Conservation (phyloP, 2,888 invertebrate species). For the Pyrgus malvae region DNA sequence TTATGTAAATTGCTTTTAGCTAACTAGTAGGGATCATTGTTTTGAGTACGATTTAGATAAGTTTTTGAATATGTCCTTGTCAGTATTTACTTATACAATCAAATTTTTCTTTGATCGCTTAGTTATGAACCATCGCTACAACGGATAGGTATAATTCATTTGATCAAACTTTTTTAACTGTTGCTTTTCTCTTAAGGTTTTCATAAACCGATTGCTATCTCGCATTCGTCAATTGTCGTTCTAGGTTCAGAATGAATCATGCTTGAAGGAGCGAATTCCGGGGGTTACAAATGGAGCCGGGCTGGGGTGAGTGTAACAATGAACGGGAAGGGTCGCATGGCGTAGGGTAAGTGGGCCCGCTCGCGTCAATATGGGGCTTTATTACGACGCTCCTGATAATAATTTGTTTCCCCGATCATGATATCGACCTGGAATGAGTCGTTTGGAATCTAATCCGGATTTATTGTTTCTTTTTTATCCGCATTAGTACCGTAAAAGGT, state of each 20-base stretch:
- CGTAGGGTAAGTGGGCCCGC: conserved; percentile 78
- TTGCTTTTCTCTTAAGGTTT: not conserved
- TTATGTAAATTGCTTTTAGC: too few species aligned
- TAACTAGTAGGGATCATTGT: too few species aligned
- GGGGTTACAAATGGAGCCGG: conserved; percentile 78
- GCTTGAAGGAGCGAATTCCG: conserved; percentile 78
- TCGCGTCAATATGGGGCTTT: conserved; percentile 78
- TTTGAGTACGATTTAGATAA: too few species aligned
- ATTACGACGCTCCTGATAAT: conserved; percentile 70
- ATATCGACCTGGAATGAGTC: conserved; percentile 18
- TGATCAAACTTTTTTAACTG: too few species aligned
- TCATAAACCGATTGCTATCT: conserved; percentile 50
- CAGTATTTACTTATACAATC: too few species aligned
- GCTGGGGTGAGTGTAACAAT: conserved; percentile 79
- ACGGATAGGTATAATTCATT: too few species aligned
- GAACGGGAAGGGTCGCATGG: conserved; percentile 72
- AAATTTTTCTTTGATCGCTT: too few species aligned
- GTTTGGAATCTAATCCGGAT: conserved; percentile 28
- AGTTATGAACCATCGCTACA: too few species aligned
- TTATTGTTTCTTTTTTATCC: conserved; percentile 28
- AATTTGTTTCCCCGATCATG: conserved; percentile 61
- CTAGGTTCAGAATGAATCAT: conserved; percentile 74
- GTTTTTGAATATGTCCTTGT: too few species aligned
- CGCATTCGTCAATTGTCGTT: conserved; percentile 64
- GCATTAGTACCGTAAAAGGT: too few species aligned